A percentile compares a stretch with the other conserved stretches of the same genome.
Evolutionary conservation across 1,140 invertebrate species (phyloP).

Genomic region (Leptopilina clavipes): DNA sequence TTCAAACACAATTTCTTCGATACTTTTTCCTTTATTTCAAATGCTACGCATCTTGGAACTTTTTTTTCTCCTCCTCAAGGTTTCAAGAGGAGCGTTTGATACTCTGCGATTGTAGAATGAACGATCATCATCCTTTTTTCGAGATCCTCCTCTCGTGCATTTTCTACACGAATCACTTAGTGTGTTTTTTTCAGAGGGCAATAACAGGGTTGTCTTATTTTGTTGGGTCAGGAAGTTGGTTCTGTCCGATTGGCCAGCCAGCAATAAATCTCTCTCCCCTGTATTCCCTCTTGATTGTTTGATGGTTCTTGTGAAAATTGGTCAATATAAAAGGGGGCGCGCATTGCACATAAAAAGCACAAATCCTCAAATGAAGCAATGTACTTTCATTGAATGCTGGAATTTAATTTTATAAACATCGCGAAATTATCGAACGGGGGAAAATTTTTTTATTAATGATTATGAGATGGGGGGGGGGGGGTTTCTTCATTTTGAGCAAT

Average conservation of each 20-base stretch:
- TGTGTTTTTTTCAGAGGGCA: conserved; percentile 21
- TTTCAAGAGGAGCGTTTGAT: no score
- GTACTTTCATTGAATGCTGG: not conserved
- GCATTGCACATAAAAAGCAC: not conserved
- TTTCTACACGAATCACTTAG: conserved; percentile 1
- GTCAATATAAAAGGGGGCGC: not conserved
- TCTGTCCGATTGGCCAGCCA: conserved; percentile 15
- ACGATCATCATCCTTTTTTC: conserved; percentile 5
- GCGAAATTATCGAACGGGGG: not conserved
- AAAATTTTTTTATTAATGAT: no score
- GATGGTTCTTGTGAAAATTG: not conserved
- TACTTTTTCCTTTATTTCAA: no score
- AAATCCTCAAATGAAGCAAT: no score
- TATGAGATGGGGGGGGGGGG: not conserved
- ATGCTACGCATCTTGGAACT: no score
- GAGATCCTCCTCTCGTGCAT: not conserved
- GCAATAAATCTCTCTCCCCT: not conserved
- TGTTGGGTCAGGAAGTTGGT: not conserved
- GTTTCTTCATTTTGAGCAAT: conserved; percentile 38
- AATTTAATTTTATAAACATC: not conserved
- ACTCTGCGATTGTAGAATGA: not conserved
- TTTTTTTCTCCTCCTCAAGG: no score
- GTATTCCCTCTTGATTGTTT: not conserved
- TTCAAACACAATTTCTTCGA: no score
- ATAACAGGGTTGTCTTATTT: conserved; percentile 10